phyloP scores from a whole-genome alignment of 2,797 vertebrate genomes.

The Astyanax mexicanus region DNA sequence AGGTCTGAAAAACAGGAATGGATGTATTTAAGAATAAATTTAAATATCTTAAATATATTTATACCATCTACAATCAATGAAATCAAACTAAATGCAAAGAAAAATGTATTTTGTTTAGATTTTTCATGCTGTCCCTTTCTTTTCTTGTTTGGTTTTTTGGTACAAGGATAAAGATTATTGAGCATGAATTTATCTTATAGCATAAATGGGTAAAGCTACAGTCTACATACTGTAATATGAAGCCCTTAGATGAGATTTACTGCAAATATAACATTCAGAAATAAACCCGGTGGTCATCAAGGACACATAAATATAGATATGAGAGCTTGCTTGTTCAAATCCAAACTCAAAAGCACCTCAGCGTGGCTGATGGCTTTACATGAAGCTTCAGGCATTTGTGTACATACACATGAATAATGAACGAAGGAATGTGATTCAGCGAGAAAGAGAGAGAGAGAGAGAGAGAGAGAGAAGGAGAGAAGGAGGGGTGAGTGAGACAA shows the following conservation, averaged over 20 bases:
- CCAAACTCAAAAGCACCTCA: neutral
- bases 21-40: no score
- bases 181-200: neutral
- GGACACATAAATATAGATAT: neutral
- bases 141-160: no score
- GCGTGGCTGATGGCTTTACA: neutral
- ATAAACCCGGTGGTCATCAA: neutral
- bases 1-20: no score
- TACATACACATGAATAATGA: conserved; percentile 15
- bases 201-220: neutral
- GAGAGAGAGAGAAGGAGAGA: no score
- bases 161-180: no score
- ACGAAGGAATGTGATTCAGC: neutral
- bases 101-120: no score
- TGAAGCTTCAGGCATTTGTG: neutral
- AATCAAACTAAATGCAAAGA: no score
- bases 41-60: no score
- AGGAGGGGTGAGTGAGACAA: neutral
- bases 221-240: neutral
- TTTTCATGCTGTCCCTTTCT: no score
- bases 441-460: no score
- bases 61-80: no score
- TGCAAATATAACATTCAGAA: conserved; percentile 6
- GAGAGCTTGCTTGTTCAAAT: neutral
- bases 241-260: neutral